Evolutionary conservation across 2,888 invertebrate species (phyloP).

Genomic region (Chesias legatella): DNA sequence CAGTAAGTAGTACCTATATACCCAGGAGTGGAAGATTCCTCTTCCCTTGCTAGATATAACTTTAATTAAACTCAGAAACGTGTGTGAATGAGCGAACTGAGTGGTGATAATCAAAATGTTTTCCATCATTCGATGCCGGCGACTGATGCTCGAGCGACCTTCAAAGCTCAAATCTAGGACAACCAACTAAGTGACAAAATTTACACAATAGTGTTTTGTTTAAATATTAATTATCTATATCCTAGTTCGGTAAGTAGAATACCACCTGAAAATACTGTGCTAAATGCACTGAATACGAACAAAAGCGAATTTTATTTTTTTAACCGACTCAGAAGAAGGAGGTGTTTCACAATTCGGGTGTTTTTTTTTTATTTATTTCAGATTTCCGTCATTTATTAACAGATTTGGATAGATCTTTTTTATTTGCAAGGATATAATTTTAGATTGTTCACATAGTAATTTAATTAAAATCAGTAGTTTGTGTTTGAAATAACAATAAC

Average conservation of each 20-base stretch:
- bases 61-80: conserved; percentile 46
- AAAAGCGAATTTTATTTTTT: no score
- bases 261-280: conserved; percentile 47
- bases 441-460: background rate
- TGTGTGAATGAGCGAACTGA: conserved; percentile 35
- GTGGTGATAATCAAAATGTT: conserved; percentile 49
- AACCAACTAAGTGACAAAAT: conserved; percentile 15
- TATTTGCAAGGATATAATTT: conserved; percentile 5
- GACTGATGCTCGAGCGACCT: conserved; percentile 13
- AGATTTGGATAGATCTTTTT: no score
- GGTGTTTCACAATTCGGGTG: no score
- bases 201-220: conserved; percentile 16
- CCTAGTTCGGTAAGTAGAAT: conserved; percentile 28
- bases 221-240: conserved; percentile 15
- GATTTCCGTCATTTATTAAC: no score
- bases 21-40: no score
- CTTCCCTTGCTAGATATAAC: no score
- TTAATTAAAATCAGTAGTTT: no score
- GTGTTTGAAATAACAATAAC: no score
- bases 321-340: no score
- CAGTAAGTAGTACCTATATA: no score
- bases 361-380: no score
- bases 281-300: conserved; percentile 7
- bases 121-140: conserved; percentile 30
- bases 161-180: conserved; percentile 11